Percentiles rank a stretch among this genome's conserved stretches.
Conservation (phyloP, 2,113 vertebrate species). For the Pangasianodon hypophthalmus region DNA sequence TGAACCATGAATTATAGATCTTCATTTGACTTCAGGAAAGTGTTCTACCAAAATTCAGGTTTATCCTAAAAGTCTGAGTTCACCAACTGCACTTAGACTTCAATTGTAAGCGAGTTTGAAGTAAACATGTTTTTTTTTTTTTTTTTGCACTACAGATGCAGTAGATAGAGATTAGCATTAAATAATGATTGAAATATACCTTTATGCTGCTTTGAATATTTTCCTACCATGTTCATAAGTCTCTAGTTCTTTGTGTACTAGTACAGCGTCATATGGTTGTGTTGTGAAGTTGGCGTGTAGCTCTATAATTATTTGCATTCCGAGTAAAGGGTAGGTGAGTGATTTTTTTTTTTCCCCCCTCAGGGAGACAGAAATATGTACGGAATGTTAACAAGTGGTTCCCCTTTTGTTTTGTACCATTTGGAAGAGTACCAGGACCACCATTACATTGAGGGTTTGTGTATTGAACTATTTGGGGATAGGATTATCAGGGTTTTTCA, state of each 20-base stretch:
- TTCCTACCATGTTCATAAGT: background rate
- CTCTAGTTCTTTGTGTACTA: background rate
- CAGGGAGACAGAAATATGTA: conserved; percentile 51
- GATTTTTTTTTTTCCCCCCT: conserved; percentile 46
- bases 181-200: background rate
- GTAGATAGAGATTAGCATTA: background rate
- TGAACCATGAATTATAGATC: background rate
- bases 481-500: background rate
- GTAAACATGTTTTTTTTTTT: background rate
- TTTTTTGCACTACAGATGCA: background rate
- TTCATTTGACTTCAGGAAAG: background rate
- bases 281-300: background rate
- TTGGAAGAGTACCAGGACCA: conserved; percentile 11
- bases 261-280: background rate
- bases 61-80: background rate
- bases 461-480: background rate
- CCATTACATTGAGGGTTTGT: background rate
- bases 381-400: conserved; percentile 69
- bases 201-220: background rate
- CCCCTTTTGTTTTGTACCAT: conserved; percentile 26
- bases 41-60: background rate
- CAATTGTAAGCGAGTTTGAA: background rate
- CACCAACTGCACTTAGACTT: background rate
- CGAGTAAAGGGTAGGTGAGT: conserved; percentile 30
- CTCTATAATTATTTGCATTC: conserved; percentile 48